These are phyloP conservation scores for Coelopa frigida DNA, from an alignment of 1,140 invertebrate genomes.

Conservation along the genomic window DNA sequence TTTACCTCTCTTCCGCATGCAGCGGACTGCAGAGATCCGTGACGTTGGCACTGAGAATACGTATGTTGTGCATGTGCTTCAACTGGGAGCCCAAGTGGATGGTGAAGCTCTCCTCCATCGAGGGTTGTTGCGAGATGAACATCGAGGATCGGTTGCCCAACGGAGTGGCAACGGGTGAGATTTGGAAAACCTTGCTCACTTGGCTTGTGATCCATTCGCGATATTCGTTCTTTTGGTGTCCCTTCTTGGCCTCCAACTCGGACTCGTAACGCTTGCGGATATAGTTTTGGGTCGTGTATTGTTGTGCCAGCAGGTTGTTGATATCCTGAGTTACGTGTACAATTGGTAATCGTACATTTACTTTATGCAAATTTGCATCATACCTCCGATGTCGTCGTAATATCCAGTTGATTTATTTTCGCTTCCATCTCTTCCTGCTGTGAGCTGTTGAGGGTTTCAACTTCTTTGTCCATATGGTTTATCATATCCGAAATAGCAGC, in stretches of 20 bases:
- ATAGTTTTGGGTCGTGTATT: constrained; percentile 61
- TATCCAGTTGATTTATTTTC: constrained; percentile 40
- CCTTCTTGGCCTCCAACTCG: constrained; percentile 64
- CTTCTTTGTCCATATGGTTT: constrained; percentile 56
- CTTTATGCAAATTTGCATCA: background rate
- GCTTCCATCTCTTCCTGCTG: constrained; percentile 53
- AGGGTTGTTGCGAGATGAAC: constrained; percentile 42
- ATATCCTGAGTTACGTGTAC: constrained; percentile 62
- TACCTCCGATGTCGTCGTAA: constrained; percentile 38
- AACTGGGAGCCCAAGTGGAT: constrained; percentile 95
- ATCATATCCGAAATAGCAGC: constrained; percentile 62
- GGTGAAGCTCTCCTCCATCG: constrained; percentile 90
- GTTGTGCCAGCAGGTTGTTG: constrained; percentile 61
- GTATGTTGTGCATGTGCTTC: constrained; percentile 97
- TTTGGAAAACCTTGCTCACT: constrained; percentile 36
- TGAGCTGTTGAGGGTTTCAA: constrained; percentile 51
- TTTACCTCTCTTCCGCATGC: constrained; percentile 50
- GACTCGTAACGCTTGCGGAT: constrained; percentile 72
- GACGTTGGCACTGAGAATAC: constrained; percentile 78
- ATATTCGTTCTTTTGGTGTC: constrained; percentile 73
- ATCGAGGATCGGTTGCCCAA: constrained; percentile 42
- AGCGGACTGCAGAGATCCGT: constrained; percentile 71
- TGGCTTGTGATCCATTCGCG: constrained; percentile 64
- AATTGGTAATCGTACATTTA: constrained; percentile 31
- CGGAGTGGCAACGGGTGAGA: constrained; percentile 34